Percentiles rank a stretch among this genome's conserved stretches.
Conservation (phyloP, 2,888 invertebrate genomes). For the Dendrolimus houi region DNA sequence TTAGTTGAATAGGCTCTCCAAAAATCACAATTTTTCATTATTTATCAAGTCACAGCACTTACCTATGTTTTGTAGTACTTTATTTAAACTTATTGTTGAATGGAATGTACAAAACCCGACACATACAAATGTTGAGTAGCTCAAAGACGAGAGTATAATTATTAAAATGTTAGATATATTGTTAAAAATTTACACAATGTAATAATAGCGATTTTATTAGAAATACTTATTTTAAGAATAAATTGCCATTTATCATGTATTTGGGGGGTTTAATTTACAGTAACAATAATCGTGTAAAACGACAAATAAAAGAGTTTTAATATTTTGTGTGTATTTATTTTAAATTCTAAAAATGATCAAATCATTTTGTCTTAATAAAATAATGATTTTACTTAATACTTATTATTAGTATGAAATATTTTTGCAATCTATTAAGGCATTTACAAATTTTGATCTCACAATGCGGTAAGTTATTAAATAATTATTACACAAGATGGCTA, state of each 20-base stretch:
- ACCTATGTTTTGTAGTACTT: background rate
- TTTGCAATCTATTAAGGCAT: too few species aligned
- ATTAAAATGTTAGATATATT: slow-evolving; percentile 44
- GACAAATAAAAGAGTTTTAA: background rate
- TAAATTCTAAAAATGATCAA: background rate
- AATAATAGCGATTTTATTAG: slow-evolving; percentile 33
- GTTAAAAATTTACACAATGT: slow-evolving; percentile 47
- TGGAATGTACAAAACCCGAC: slow-evolving; percentile 46
- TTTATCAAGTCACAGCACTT: background rate
- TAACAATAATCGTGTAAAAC: slow-evolving; percentile 8
- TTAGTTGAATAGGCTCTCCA: background rate
- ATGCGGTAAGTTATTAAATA: too few species aligned
- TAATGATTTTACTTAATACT: too few species aligned
- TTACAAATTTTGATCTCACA: too few species aligned
- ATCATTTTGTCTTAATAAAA: too few species aligned
- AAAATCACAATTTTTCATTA: background rate
- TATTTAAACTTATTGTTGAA: slow-evolving; percentile 1
- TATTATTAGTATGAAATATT: too few species aligned
- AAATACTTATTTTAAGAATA: slow-evolving; percentile 37
- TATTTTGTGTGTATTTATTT: slow-evolving; percentile 47
- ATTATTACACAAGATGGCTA: too few species aligned
- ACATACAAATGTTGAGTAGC: slow-evolving; percentile 34
- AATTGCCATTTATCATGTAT: slow-evolving; percentile 45
- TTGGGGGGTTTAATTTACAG: slow-evolving; percentile 45
- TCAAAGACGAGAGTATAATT: slow-evolving; percentile 32